phyloP scores from a whole-genome alignment of 2,888 invertebrate species.

The Dynastes grantii region DNA sequence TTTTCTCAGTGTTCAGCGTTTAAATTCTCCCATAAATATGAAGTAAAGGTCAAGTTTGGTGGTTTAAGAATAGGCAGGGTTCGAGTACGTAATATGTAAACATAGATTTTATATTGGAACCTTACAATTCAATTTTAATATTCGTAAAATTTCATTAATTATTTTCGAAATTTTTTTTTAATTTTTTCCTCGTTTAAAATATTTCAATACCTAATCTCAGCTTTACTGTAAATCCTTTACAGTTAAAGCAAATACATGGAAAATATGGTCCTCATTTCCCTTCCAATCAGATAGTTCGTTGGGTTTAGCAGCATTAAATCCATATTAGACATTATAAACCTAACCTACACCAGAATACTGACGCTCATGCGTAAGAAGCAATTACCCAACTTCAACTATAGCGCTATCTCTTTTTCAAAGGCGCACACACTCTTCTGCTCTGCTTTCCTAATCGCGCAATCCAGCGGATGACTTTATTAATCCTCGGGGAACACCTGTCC shows the following conservation, averaged over 20 bases:
- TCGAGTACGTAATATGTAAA: no score
- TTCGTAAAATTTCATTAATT: no score
- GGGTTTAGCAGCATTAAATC: slow-evolving; percentile 9
- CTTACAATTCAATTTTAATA: no score
- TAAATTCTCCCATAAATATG: no score
- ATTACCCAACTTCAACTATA: slow-evolving; percentile 24
- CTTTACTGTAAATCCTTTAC: no score
- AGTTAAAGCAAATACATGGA: background rate
- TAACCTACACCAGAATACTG: slow-evolving; percentile 1
- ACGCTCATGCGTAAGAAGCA: background rate
- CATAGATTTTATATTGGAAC: no score
- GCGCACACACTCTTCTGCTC: background rate
- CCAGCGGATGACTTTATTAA: slow-evolving; percentile 57
- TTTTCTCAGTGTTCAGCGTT: no score
- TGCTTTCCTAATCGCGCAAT: slow-evolving; percentile 48
- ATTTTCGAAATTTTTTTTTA: no score
- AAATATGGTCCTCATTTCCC: background rate
- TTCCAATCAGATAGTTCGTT: background rate
- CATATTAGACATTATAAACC: slow-evolving; percentile 7
- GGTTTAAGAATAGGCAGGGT: no score
- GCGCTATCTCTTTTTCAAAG: slow-evolving; percentile 2
- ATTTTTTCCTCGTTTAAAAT: no score
- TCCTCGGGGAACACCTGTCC: slow-evolving; percentile 56
- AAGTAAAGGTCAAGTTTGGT: no score
- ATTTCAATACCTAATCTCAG: no score